Evolutionary conservation across 1,140 invertebrate genomes (phyloP), one percentile per base, ranked within the genome.

Genomic region (Cyclargus thomasi): DNA sequence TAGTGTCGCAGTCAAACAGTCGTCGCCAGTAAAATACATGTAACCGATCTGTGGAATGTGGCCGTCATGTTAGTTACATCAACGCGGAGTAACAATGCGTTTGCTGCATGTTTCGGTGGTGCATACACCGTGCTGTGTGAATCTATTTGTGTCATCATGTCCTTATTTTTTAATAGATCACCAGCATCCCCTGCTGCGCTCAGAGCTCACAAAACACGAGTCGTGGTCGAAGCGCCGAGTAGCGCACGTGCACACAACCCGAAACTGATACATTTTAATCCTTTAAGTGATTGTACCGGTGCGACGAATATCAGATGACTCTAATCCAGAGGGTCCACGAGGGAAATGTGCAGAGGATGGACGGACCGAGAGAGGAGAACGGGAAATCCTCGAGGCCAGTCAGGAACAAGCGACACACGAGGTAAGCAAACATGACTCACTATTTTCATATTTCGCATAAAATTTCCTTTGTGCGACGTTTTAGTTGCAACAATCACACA

Each of bases 351-450:
- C 75, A 80, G 70, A 79, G 71, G 72, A 86, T 86, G 84, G 81
- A 82, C 47, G 71, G 72, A 65, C 71, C 72, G 7, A 90, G 82
- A 75, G 80, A 83, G 55, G 82, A 85, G 62, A 75, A 73, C 68
- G 84, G 75, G 67, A 91, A 89, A 81, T 80, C 88, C 62, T 82
- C 83, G 70, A 86, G 92, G 67, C 92, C 92, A 59, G 92, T 92
- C 59, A 88, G 92, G 66, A 93, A 92, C 86, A 92, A 92, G 72
- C 84, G 92, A 73, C 91, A 92, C 76, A 92, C 92, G 77, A 84
- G 91, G 91, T 92, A 73, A 83, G 90, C 89, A 73, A 63, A 70
- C 68, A 81, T 88, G 83, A 85, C 63, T 87, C 85, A 87, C 79
- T 76, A 77, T 70, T 83, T 86, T 89, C 78, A 85, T 78, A 78